Conservation (phyloP, 2,888 invertebrate species). For the Acheta domesticus region DNA sequence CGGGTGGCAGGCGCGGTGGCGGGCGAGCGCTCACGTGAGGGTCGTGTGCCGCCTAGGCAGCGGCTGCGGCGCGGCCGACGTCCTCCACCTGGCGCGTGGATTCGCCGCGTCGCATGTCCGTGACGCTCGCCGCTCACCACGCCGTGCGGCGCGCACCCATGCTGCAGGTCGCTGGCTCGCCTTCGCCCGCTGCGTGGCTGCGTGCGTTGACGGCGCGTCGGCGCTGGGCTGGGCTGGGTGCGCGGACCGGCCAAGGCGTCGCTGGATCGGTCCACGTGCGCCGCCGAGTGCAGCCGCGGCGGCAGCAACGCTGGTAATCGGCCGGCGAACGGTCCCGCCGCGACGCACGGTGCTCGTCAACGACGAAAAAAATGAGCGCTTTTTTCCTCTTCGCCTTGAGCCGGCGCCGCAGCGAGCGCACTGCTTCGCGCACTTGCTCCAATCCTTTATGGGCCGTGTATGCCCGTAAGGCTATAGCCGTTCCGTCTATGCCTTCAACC, state of each 20-base stretch:
- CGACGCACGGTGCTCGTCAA: constrained; percentile 1
- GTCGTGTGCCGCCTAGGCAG: neutral
- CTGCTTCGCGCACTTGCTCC: constrained; percentile 18
- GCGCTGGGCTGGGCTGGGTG: neutral
- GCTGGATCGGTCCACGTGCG: no score
- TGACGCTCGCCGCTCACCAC: constrained; percentile 43
- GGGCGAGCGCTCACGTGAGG: constrained; percentile 29
- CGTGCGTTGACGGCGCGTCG: neutral
- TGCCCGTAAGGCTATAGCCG: constrained; percentile 73
- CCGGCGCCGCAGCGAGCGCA: constrained; percentile 6
- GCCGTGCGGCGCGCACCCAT: neutral
- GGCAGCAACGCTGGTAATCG: neutral
- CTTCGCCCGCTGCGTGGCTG: neutral
- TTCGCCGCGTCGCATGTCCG: neutral
- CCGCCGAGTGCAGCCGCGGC: neutral
- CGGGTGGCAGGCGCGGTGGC: no score
- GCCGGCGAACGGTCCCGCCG: neutral
- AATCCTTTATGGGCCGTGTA: constrained; percentile 37
- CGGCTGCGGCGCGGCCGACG: neutral
- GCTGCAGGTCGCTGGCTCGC: neutral
- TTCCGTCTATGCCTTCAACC: constrained; percentile 32
- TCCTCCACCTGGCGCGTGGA: neutral
- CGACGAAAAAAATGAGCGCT: constrained; percentile 9
- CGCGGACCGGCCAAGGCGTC: no score
- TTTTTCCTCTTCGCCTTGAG: constrained; percentile 11